Percentiles rank a stretch among this genome's conserved stretches.
phyloP scores from a whole-genome alignment of 2,113 vertebrate species.

The Lanius ludovicianus region DNA sequence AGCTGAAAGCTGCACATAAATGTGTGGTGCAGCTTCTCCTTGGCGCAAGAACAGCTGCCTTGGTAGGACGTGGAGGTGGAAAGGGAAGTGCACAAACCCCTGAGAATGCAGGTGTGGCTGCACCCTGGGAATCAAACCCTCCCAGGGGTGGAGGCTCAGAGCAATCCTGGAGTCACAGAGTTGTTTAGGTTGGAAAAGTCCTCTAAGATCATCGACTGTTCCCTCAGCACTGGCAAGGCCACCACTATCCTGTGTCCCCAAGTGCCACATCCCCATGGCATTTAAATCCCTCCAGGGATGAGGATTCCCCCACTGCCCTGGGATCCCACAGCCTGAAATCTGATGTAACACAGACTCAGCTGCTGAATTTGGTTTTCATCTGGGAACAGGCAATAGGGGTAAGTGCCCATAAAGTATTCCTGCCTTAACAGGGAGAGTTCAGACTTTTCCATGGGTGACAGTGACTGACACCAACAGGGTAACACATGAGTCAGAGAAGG shows the following conservation, averaged over 20 bases:
- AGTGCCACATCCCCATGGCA: background rate
- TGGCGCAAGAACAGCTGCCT: background rate
- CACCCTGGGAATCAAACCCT: rapidly evolving
- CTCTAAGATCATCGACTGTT: background rate
- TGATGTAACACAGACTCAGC: background rate
- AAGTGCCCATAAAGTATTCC: background rate
- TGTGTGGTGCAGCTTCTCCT: background rate
- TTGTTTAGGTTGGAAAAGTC: background rate
- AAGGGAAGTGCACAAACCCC: background rate
- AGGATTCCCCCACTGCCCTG: background rate
- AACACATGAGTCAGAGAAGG: background rate
- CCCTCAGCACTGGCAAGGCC: background rate
- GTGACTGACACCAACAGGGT: background rate
- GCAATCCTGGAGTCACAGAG: background rate
- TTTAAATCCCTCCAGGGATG: background rate
- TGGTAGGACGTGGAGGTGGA: background rate
- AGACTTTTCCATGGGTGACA: background rate
- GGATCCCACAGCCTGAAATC: background rate
- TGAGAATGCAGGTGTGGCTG: background rate
- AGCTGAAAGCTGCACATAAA: background rate
- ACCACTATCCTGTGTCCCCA: background rate
- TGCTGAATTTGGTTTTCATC: background rate
- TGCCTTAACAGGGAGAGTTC: background rate
- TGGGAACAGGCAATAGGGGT: background rate
- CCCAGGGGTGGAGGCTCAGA: background rate